A percentile compares a stretch with the other conserved stretches of the same genome.
Conservation (phyloP, 2,113 vertebrate species). For the Oostethus manadensis region DNA sequence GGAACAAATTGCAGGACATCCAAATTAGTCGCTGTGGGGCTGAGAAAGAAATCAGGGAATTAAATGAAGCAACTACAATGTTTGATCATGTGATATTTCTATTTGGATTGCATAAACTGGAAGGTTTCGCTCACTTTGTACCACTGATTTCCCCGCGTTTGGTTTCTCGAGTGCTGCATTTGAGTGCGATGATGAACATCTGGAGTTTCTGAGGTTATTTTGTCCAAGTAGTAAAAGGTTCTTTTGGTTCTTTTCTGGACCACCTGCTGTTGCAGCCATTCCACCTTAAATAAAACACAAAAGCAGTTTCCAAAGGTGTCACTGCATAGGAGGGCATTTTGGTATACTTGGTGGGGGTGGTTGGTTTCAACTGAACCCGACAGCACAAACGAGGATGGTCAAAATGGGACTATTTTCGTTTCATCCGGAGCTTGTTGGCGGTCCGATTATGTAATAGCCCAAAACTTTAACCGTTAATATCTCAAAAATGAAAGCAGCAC, state of each 20-base stretch:
- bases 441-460: no score
- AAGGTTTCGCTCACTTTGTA: conserved; percentile 81
- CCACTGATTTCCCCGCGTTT: conserved; percentile 87
- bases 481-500: no score
- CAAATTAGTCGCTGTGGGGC: conserved; percentile 18
- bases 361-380: no score
- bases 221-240: conserved; percentile 52
- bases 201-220: conserved; percentile 19
- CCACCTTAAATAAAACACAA: conserved; percentile 75
- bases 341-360: no score
- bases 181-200: conserved; percentile 35
- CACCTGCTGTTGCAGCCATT: conserved; percentile 93
- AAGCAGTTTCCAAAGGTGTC: neutral
- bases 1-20: conserved; percentile 41
- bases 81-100: neutral
- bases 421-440: no score
- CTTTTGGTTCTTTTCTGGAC: conserved; percentile 83
- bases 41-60: conserved; percentile 24
- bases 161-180: conserved; percentile 77
- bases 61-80: neutral
- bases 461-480: no score
- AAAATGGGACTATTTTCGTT: no score
- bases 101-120: neutral
- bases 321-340: neutral
- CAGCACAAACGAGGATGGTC: no score